Evolutionary conservation across 2,797 vertebrate species (phyloP).

Genomic region (Bryconaethiops microstoma): DNA sequence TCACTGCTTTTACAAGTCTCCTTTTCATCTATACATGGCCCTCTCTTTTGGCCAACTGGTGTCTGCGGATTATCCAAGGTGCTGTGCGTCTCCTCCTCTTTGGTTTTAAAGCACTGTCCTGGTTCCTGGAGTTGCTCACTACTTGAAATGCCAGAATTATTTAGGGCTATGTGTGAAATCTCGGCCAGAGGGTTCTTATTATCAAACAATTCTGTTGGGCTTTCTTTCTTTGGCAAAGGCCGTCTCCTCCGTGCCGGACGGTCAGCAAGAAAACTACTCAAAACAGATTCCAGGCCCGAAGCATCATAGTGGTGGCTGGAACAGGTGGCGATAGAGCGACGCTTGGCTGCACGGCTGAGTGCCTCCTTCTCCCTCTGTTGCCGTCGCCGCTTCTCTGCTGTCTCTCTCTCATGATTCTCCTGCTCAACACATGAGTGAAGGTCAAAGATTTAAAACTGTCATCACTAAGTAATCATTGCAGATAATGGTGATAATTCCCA

Average conservation of each 20-base stretch:
- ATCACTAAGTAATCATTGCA: neutral
- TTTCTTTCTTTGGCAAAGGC: constrained; percentile 31
- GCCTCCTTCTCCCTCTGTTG: constrained; percentile 63
- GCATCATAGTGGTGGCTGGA: constrained; percentile 53
- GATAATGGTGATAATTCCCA: too few relatives aligned
- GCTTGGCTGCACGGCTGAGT: constrained; percentile 58
- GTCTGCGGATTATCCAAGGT: neutral
- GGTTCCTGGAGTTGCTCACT: constrained; percentile 16
- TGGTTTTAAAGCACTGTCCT: neutral
- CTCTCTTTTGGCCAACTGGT: constrained; percentile 28
- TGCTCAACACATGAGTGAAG: constrained; percentile 42
- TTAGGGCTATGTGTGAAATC: constrained; percentile 4
- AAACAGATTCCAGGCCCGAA: constrained; percentile 68
- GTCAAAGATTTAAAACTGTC: neutral
- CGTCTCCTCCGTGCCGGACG: constrained; percentile 62
- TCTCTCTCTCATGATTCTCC: constrained; percentile 76
- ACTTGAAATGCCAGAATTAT: neutral
- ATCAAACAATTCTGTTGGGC: constrained; percentile 26
- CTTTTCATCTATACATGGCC: constrained; percentile 43
- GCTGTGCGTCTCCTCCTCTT: neutral
- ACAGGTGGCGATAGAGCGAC: constrained; percentile 61
- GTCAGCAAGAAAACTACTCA: constrained; percentile 71
- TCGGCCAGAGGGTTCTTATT: neutral
- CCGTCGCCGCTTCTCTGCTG: constrained; percentile 64
- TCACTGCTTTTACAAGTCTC: constrained; percentile 37